Evolutionary conservation across 2,888 invertebrate genomes (phyloP).

Genomic region (Aleiodes leptofemur): DNA sequence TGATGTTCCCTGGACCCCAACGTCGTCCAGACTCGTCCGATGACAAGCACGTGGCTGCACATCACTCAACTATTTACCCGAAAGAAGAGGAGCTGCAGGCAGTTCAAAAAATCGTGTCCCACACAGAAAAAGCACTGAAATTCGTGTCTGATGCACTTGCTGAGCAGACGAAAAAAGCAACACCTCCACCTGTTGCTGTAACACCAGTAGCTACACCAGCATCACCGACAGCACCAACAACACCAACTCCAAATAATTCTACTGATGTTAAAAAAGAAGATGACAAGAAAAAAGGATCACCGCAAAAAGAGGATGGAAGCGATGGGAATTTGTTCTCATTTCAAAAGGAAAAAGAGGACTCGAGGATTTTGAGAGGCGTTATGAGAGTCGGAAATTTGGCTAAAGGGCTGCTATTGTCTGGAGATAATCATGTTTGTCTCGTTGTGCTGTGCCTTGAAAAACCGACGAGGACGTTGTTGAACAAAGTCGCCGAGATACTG

Average conservation of each 20-base stretch:
- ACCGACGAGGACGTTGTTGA: constrained; percentile 91
- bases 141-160: constrained; percentile 93
- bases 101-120: constrained; percentile 94
- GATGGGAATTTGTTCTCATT: constrained; percentile 83
- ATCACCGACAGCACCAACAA: constrained; percentile 37
- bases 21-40: constrained; percentile 94
- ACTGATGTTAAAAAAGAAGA: constrained; percentile 74
- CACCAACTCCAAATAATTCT: constrained; percentile 61
- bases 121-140: constrained; percentile 95
- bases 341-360: constrained; percentile 81
- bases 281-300: constrained; percentile 75
- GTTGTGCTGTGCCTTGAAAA: constrained; percentile 97
- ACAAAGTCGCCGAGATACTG: constrained; percentile 90
- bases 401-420: constrained; percentile 91
- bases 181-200: constrained; percentile 41
- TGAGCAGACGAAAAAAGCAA: constrained; percentile 70
- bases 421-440: constrained; percentile 92
- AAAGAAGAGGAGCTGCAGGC: constrained; percentile 91
- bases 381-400: constrained; percentile 96
- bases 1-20: constrained; percentile 79
- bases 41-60: constrained; percentile 95
- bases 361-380: constrained; percentile 92
- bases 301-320: constrained; percentile 82
- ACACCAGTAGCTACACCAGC: constrained; percentile 39
- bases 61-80: constrained; percentile 96